Evolutionary conservation across 2,113 vertebrate species (phyloP).

Genomic region (Pipra filicauda): DNA sequence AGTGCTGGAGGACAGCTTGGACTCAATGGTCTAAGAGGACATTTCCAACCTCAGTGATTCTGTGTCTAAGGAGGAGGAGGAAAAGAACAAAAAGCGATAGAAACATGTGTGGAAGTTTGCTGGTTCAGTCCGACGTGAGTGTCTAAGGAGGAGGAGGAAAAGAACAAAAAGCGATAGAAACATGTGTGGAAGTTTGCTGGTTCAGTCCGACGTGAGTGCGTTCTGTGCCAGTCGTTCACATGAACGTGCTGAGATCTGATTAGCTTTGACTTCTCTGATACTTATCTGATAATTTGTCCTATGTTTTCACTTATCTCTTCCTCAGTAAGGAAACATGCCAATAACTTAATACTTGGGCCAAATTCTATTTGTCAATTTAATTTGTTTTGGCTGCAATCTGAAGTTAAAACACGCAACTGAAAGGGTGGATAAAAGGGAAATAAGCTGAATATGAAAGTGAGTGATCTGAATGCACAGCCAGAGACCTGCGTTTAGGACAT

Average conservation of each 20-base stretch:
- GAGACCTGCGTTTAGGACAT: background rate
- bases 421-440: background rate
- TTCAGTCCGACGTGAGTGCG: background rate
- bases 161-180: background rate
- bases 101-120: background rate
- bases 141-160: background rate
- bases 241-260: background rate
- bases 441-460: background rate
- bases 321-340: background rate
- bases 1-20: background rate
- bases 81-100: background rate
- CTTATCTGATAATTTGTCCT: conserved; percentile 2
- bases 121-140: background rate
- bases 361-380: conserved; percentile 1
- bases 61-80: background rate
- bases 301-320: background rate
- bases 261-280: background rate
- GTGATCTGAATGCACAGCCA: background rate
- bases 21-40: background rate
- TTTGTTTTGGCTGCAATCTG: background rate
- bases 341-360: background rate
- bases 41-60: background rate
- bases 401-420: background rate
- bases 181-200: background rate
- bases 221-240: background rate